phyloP scores from a whole-genome alignment of 2,888 invertebrate species.

The Pterostichus madidus region DNA sequence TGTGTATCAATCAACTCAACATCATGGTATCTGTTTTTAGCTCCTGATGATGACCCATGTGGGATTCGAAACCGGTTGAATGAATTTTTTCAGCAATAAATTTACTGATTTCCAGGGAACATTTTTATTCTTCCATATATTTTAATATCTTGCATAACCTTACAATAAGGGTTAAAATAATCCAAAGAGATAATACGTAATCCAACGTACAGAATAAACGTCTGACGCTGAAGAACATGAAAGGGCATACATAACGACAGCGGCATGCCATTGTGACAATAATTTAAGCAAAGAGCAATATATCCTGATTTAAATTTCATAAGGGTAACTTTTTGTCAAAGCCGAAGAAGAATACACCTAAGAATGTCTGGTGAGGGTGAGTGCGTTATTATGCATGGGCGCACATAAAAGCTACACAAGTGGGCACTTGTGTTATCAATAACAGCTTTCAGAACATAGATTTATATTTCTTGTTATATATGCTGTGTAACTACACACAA shows the following conservation, averaged over 20 bases:
- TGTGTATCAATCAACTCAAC: too few species aligned
- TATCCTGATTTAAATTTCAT: conserved; percentile 66
- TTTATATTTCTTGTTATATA: conserved; percentile 26
- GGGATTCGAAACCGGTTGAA: too few species aligned
- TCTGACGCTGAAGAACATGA: not conserved
- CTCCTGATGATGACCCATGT: too few species aligned
- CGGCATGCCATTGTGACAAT: conserved; percentile 57
- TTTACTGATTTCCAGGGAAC: too few species aligned
- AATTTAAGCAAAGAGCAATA: conserved; percentile 65
- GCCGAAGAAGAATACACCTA: conserved; percentile 51
- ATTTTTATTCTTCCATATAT: too few species aligned
- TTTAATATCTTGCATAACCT: not conserved
- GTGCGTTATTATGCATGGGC: conserved; percentile 47
- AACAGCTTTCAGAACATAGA: not conserved
- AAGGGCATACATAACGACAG: conserved; percentile 44
- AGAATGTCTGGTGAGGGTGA: conserved; percentile 40
- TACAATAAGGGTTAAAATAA: not conserved
- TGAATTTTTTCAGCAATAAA: too few species aligned
- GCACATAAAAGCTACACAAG: conserved; percentile 30
- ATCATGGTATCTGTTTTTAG: too few species aligned
- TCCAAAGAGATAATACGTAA: conserved; percentile 5
- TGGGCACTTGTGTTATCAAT: conserved; percentile 21
- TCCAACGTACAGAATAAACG: not conserved
- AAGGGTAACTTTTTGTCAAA: conserved; percentile 65
- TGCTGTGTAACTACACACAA: not conserved